These are phyloP conservation scores for Erynnis tages DNA, from an alignment of 2,888 invertebrate genomes.

Conservation along the genomic window DNA sequence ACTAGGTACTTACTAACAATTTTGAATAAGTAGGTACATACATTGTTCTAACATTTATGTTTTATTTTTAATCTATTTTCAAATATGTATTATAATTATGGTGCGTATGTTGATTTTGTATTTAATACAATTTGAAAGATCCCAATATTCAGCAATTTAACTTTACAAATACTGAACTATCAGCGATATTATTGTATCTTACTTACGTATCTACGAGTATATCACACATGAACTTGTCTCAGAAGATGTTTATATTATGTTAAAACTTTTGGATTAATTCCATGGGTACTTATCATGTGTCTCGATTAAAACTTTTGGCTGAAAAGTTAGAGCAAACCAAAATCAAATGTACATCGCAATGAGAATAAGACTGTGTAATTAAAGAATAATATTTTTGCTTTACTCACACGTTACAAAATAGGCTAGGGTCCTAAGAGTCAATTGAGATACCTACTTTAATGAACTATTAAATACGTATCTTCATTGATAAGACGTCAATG, in stretches of 20 bases:
- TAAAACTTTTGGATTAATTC: slow-evolving; percentile 15
- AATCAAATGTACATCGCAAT: neutral
- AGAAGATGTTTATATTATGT: neutral
- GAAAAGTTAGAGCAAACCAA: neutral
- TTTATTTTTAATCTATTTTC: slow-evolving; percentile 7
- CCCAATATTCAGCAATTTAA: neutral
- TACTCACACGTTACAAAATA: neutral
- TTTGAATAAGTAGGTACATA: slow-evolving; percentile 2
- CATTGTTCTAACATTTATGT: slow-evolving; percentile 3
- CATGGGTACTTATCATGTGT: slow-evolving; percentile 15
- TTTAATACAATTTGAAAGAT: slow-evolving; percentile 21
- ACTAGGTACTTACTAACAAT: slow-evolving; percentile 15
- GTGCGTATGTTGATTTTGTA: slow-evolving; percentile 25
- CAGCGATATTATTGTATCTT: neutral
- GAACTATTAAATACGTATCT: too few species aligned
- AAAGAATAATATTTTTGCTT: neutral
- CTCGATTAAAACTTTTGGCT: slow-evolving; percentile 14
- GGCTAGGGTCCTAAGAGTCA: neutral
- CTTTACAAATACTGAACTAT: neutral
- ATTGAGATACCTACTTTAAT: too few species aligned
- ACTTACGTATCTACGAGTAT: slow-evolving; percentile 9
- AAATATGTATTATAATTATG: slow-evolving; percentile 6
- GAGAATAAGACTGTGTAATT: slow-evolving; percentile 23
- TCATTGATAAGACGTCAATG: too few species aligned
- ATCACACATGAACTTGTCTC: neutral